These are phyloP conservation scores for Lasioglossum morio DNA, from an alignment of 2,888 invertebrate species.

Conservation along the genomic window DNA sequence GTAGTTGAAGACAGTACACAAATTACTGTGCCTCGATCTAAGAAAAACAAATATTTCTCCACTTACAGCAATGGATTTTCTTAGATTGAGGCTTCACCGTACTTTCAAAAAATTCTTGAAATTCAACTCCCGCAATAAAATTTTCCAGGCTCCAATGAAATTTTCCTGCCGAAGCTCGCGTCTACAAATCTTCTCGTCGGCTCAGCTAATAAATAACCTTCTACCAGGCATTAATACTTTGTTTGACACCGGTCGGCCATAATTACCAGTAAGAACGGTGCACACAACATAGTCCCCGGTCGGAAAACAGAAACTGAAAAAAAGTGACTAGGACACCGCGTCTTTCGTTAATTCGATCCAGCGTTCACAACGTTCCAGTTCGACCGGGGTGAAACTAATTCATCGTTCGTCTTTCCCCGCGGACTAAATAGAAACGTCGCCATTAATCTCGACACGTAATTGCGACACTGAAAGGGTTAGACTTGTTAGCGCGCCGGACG, in stretches of 20 bases:
- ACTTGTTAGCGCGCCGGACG: slow-evolving; percentile 59
- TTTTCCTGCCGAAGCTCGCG: not conserved
- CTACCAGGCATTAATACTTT: not conserved
- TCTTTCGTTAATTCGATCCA: not conserved
- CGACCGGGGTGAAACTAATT: slow-evolving; percentile 47
- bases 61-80: too few relatives aligned
- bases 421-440: slow-evolving; percentile 58
- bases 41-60: too few relatives aligned
- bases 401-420: slow-evolving; percentile 48
- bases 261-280: not conserved
- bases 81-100: too few relatives aligned
- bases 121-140: not conserved
- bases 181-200: not conserved
- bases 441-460: slow-evolving; percentile 61
- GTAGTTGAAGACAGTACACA: not conserved
- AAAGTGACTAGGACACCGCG: not conserved
- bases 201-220: not conserved
- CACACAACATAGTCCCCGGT: not conserved
- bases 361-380: slow-evolving; percentile 31
- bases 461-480: slow-evolving; percentile 60
- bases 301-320: not conserved
- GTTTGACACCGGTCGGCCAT: not conserved
- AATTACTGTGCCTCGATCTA: too few relatives aligned
- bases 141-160: not conserved
- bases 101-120: too few relatives aligned